These are phyloP conservation scores for Zhengitettix transpicula DNA, from an alignment of 2,888 invertebrate species.

Conservation along the genomic window DNA sequence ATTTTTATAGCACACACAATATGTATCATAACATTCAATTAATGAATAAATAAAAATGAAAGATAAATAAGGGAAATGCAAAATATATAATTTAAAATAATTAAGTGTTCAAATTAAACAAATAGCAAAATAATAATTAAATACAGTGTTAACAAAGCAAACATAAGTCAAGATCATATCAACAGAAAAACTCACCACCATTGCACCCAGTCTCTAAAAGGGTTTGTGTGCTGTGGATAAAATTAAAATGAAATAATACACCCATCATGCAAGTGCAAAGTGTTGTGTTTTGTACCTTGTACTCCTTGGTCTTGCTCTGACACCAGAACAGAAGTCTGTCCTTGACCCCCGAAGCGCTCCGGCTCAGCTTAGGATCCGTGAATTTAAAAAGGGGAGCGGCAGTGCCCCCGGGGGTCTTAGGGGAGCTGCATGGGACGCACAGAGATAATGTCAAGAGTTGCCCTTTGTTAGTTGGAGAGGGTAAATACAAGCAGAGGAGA, in stretches of 20 bases:
- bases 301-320: constrained; percentile 92
- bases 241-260: neutral
- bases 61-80: no score
- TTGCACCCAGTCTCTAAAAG: constrained; percentile 2
- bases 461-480: constrained; percentile 9
- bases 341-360: constrained; percentile 89
- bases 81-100: no score
- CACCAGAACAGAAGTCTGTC: constrained; percentile 94
- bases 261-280: constrained; percentile 2
- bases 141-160: constrained; percentile 1
- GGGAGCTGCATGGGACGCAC: constrained; percentile 40
- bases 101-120: no score
- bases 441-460: constrained; percentile 9
- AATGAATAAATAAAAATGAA: no score
- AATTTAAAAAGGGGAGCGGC: constrained; percentile 72
- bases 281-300: constrained; percentile 53
- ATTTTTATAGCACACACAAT: no score
- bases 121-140: no score
- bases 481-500: neutral
- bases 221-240: constrained; percentile 2
- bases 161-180: neutral
- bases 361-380: constrained; percentile 76
- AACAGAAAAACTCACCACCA: constrained; percentile 1
- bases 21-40: no score
- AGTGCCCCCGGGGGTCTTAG: constrained; percentile 48